These are phyloP conservation scores for Chionomys nivalis DNA, from an alignment of 2,113 vertebrate genomes.

Conservation along the genomic window DNA sequence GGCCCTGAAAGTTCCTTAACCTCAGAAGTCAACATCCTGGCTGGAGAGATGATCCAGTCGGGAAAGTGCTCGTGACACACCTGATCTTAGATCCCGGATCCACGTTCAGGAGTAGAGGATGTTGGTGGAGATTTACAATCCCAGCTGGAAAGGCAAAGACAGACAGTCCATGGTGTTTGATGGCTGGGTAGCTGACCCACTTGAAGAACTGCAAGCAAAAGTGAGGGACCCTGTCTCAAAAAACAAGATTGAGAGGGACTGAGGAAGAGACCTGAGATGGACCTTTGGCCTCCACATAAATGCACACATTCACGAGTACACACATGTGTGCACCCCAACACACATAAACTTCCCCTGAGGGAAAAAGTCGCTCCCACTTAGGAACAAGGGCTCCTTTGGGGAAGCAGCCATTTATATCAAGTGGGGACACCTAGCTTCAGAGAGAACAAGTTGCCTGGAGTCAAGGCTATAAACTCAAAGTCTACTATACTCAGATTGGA, in stretches of 20 bases:
- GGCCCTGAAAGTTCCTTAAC: neutral
- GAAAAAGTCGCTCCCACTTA: neutral
- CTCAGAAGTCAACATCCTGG: neutral
- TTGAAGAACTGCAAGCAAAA: neutral
- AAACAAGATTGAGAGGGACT: neutral
- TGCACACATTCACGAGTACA: neutral
- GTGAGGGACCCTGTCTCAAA: neutral
- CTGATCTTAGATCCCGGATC: neutral
- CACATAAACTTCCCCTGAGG: neutral
- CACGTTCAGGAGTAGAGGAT: neutral
- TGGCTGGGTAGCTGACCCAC: neutral
- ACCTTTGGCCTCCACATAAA: neutral
- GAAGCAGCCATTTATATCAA: neutral
- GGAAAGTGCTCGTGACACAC: neutral
- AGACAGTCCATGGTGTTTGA: neutral
- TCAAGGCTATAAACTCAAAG: neutral
- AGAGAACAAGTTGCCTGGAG: no score
- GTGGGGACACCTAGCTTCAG: neutral
- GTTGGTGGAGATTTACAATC: neutral
- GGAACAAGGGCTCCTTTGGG: neutral
- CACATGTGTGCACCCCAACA: neutral
- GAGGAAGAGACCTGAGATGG: neutral
- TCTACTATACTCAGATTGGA: neutral
- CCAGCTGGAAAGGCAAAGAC: neutral
- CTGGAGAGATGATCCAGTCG: neutral